Evolutionary conservation across 2,797 vertebrate genomes (phyloP).

Genomic region (Lemur catta): DNA sequence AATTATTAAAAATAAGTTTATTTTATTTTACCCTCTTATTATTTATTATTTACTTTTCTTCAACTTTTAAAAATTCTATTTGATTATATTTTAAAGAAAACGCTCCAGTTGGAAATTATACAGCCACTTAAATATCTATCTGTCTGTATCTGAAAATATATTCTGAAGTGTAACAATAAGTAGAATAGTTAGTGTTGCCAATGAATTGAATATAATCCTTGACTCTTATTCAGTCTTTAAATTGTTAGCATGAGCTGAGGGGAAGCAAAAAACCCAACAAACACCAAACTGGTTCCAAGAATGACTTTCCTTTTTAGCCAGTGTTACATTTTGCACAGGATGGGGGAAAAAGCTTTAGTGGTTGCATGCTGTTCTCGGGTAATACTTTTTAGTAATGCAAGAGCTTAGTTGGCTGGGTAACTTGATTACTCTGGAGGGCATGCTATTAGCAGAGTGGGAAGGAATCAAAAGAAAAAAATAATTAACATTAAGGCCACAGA

Average conservation of each 20-base stretch:
- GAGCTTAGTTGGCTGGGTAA: conserved; percentile 71
- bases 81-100: conserved; percentile 30
- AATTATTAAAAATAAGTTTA: not conserved
- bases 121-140: not conserved
- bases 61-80: not conserved
- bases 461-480: conserved; percentile 69
- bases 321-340: conserved; percentile 67
- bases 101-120: not conserved
- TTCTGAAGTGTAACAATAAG: not conserved
- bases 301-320: conserved; percentile 63
- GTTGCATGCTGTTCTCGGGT: conserved; percentile 71
- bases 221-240: conserved; percentile 43
- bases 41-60: not conserved
- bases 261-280: not conserved
- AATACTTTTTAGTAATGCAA: conserved; percentile 63
- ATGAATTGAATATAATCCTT: conserved; percentile 37
- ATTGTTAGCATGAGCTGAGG: conserved; percentile 47
- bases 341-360: conserved; percentile 58
- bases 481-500: conserved; percentile 53
- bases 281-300: conserved; percentile 57
- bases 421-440: conserved; percentile 74
- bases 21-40: not conserved
- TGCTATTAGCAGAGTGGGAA: conserved; percentile 70
- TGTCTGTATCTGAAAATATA: not conserved
- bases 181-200: not conserved